Conservation (phyloP, 2,888 invertebrate genomes). For the Lordiphosa andalusiaca region DNA sequence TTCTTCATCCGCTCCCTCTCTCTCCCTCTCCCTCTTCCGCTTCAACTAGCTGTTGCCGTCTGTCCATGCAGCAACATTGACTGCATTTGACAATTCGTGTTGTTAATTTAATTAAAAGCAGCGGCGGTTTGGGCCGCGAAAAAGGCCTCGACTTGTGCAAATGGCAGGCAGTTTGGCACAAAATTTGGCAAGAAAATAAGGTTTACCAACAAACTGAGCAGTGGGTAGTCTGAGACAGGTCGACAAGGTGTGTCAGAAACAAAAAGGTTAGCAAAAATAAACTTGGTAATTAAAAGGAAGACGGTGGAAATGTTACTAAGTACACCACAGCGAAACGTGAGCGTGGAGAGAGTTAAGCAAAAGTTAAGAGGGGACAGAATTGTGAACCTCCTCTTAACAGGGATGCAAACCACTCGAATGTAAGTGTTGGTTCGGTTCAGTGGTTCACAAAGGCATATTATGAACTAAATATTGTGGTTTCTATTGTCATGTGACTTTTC, state of each 20-base stretch:
- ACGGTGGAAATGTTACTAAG: too few relatives aligned
- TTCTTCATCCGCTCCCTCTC: constrained; percentile 6
- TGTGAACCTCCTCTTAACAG: too few relatives aligned
- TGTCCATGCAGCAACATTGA: constrained; percentile 16
- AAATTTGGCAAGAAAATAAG: constrained; percentile 19
- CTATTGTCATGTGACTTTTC: too few relatives aligned
- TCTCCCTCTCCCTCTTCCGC: background rate
- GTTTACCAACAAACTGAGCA: constrained; percentile 10
- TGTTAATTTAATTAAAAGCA: constrained; percentile 71
- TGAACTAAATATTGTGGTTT: too few relatives aligned
- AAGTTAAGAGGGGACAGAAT: too few relatives aligned
- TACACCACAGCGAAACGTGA: too few relatives aligned
- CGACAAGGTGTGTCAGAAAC: constrained; percentile 11
- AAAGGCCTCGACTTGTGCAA: constrained; percentile 16
- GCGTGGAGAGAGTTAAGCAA: too few relatives aligned
- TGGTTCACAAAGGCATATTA: too few relatives aligned
- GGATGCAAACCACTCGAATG: too few relatives aligned
- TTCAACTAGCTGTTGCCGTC: constrained; percentile 29
- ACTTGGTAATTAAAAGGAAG: too few relatives aligned
- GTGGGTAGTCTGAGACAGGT: constrained; percentile 9
- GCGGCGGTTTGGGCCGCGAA: constrained; percentile 34
- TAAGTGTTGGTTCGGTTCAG: too few relatives aligned
- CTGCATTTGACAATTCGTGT: constrained; percentile 67
- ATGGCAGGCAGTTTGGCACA: constrained; percentile 20
- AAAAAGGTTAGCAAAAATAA: background rate